Evolutionary conservation across 2,113 vertebrate species (phyloP).

Genomic region (Athene cunicularia): DNA sequence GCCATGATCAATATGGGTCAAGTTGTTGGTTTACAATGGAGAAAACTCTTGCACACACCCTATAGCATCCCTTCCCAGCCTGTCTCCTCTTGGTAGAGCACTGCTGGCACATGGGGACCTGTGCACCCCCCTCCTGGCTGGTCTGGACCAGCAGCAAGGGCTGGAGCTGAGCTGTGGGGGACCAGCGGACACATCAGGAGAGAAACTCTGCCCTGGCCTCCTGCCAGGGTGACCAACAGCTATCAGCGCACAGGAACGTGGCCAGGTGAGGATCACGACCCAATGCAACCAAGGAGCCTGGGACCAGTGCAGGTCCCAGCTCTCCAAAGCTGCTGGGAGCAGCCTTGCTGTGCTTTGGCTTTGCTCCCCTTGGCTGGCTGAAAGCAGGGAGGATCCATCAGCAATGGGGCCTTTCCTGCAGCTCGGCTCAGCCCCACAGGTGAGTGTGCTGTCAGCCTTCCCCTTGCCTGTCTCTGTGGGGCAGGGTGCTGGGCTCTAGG

Average conservation of each 20-base stretch:
- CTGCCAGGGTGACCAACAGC: not conserved
- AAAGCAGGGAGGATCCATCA: not conserved
- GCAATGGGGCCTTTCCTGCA: not conserved
- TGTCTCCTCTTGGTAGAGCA: not conserved
- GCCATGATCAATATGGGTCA: not conserved
- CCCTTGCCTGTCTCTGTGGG: accelerated
- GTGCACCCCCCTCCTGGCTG: not conserved
- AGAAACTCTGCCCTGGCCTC: not conserved
- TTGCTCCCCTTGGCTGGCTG: accelerated
- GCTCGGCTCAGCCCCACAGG: not conserved
- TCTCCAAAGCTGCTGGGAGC: not conserved
- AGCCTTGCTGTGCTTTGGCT: not conserved
- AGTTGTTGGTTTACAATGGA: not conserved
- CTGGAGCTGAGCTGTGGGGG: not conserved
- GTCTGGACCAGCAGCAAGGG: not conserved
- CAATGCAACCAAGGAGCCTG: not conserved
- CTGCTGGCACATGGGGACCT: not conserved
- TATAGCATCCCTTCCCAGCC: not conserved
- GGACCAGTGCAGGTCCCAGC: not conserved
- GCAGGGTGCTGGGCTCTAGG: not conserved
- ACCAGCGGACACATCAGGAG: not conserved
- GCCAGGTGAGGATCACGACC: not conserved
- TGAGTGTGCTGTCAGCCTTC: not conserved
- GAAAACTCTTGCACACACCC: not conserved
- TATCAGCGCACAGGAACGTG: not conserved